Percentiles rank a stretch among this genome's conserved stretches.
Conservation (phyloP, 2,888 invertebrate genomes). For the Ophion slaviceki region DNA sequence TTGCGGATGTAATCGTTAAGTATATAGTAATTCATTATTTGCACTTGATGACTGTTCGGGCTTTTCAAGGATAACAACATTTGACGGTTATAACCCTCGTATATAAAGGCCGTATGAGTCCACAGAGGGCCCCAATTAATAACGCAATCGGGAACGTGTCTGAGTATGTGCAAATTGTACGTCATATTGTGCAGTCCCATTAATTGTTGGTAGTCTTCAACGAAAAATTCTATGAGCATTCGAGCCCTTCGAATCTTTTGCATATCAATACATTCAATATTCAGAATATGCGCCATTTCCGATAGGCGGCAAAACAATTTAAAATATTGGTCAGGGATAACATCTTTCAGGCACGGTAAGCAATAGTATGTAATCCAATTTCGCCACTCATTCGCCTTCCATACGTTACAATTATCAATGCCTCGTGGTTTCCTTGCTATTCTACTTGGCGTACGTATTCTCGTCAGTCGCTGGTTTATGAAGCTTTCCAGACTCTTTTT, state of each 20-base stretch:
- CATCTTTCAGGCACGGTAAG: slow-evolving; percentile 18
- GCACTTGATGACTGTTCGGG: not conserved
- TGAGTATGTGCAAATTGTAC: slow-evolving; percentile 24
- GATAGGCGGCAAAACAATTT: slow-evolving; percentile 38
- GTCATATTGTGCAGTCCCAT: slow-evolving; percentile 24
- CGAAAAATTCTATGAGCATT: slow-evolving; percentile 4
- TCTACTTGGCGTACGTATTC: no score
- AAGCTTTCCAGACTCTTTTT: not conserved
- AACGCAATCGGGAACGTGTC: slow-evolving; percentile 18
- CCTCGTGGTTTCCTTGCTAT: no score
- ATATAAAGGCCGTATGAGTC: slow-evolving; percentile 30
- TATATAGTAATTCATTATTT: slow-evolving; percentile 21
- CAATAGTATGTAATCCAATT: slow-evolving; percentile 40
- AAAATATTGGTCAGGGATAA: slow-evolving; percentile 10
- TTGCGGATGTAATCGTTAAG: slow-evolving; percentile 11
- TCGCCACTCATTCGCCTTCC: slow-evolving; percentile 53
- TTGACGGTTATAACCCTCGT: slow-evolving; percentile 35
- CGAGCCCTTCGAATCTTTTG: slow-evolving; percentile 8
- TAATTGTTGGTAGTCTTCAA: slow-evolving; percentile 13
- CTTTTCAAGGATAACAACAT: slow-evolving; percentile 19
- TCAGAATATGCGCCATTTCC: slow-evolving; percentile 25
- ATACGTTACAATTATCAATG: slow-evolving; percentile 16
- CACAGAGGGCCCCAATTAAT: slow-evolving; percentile 35
- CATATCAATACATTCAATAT: slow-evolving; percentile 13
- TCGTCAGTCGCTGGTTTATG: no score